Evolutionary conservation across 1,140 invertebrate genomes (phyloP), one percentile per base, ranked within the genome.

Genomic region (Neodiprion lecontei): DNA sequence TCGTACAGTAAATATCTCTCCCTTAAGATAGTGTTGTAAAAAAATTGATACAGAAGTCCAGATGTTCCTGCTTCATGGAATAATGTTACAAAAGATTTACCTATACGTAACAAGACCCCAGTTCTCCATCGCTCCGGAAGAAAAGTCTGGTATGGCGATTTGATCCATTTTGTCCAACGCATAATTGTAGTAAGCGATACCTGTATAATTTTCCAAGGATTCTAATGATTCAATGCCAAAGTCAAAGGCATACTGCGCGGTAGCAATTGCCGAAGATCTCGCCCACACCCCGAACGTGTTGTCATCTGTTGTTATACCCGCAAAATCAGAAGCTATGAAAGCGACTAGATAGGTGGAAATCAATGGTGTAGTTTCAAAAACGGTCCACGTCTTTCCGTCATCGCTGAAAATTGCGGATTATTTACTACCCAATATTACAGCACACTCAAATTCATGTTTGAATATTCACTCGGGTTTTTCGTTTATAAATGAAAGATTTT

Each of bases 311-410:
- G 10, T 12, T 11, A 50, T 69, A 21, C 17, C 14, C 47, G 85
- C 84, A 79, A 93, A 93, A 77, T 95, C 92, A 48, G 90, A 91
- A 0, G 95, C 90, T 48, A 93, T 89, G 81, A 95, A 92, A 1
- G 94, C 93, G 9, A 95, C 84, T n/a, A 95, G 85, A 81, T 95
- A 95, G 1, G 94, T 93, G 7, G 93, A 92, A 92, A 94, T 94
- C 70, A 17, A 17, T 17, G 48, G 40, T 7, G 75, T 79, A 67
- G 48, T 21, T 71, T 73, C 14, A 74, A 73, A 67, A 71, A 76
- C 87, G 14, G 91, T 90, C 74, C 87, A 87, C 8, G n/a, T 61
- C n/a, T 61, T 61, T 61, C 53, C 53, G 9, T 61, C 53, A 12
- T 12, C 4, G 67, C 67, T 69, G 67, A 69, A 47, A 69, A 69